Conservation (phyloP, 2,797 vertebrate species). For the Gastrophryne carolinensis region DNA sequence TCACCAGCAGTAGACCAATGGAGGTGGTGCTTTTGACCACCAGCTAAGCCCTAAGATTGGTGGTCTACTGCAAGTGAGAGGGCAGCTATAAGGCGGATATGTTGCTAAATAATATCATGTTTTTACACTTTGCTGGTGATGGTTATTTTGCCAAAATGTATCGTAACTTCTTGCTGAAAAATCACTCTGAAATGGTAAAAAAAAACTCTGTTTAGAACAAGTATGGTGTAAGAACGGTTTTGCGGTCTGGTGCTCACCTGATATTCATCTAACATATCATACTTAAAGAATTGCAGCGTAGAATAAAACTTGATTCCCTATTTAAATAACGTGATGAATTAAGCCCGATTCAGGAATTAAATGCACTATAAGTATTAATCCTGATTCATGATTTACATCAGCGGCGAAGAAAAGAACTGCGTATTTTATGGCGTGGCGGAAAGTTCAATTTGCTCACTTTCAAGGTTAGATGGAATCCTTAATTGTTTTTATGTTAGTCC, state of each 20-base stretch:
- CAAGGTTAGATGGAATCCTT: slow-evolving; percentile 39
- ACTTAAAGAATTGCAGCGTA: background rate
- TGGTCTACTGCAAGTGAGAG: too few relatives aligned
- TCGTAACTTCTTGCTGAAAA: too few relatives aligned
- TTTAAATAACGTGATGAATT: slow-evolving; percentile 3
- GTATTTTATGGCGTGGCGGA: slow-evolving; percentile 8
- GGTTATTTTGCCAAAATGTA: too few relatives aligned
- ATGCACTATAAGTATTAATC: slow-evolving; percentile 18
- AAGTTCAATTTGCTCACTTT: slow-evolving; percentile 48
- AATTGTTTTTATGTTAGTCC: slow-evolving; percentile 51
- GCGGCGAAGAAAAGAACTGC: background rate
- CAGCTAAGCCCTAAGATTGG: too few relatives aligned
- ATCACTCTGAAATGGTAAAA: too few relatives aligned
- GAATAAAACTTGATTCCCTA: slow-evolving; percentile 19
- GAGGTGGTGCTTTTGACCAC: too few relatives aligned
- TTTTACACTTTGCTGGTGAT: too few relatives aligned
- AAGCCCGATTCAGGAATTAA: slow-evolving; percentile 17
- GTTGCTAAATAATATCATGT: too few relatives aligned
- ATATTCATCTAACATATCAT: background rate
- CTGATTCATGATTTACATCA: slow-evolving; percentile 38
- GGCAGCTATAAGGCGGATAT: too few relatives aligned
- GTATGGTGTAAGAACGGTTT: too few relatives aligned
- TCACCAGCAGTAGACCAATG: too few relatives aligned
- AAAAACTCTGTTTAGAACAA: too few relatives aligned
- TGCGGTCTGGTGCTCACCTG: background rate